Conservation (phyloP, 2,113 vertebrate species). For the Tupaia tana region DNA sequence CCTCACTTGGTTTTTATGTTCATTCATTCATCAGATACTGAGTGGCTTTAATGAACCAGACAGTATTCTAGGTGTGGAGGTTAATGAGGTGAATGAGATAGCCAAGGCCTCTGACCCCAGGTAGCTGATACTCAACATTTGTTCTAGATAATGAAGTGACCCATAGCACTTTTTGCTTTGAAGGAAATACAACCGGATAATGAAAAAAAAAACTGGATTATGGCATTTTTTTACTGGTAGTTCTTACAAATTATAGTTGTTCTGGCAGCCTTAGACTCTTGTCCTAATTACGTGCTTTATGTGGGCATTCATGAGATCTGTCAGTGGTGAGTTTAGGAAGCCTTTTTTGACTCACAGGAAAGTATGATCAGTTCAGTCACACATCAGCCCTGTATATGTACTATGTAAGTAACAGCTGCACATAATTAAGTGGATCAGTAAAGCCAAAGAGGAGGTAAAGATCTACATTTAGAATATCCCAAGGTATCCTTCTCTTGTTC, state of each 20-base stretch:
- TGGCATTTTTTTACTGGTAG: not conserved
- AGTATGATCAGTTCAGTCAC: not conserved
- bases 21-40: not conserved
- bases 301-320: not conserved
- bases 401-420: not conserved
- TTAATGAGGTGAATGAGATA: not conserved
- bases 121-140: not conserved
- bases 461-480: not conserved
- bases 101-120: not conserved
- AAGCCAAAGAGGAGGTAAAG: not conserved
- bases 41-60: not conserved
- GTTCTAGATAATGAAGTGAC: slow-evolving; percentile 20
- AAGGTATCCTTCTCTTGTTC: not conserved
- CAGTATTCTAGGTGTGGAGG: not conserved
- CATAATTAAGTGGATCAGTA: not conserved
- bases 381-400: not conserved
- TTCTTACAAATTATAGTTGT: not conserved
- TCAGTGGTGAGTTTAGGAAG: not conserved
- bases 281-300: slow-evolving; percentile 36
- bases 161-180: not conserved
- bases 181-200: slow-evolving; percentile 8
- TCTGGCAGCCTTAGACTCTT: not conserved
- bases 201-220: not conserved
- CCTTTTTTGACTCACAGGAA: slow-evolving; percentile 32
- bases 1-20: slow-evolving; percentile 14